Percentiles rank a stretch among this genome's conserved stretches.
phyloP scores from a whole-genome alignment of 2,888 invertebrate genomes.

The Sepiola atlantica region DNA sequence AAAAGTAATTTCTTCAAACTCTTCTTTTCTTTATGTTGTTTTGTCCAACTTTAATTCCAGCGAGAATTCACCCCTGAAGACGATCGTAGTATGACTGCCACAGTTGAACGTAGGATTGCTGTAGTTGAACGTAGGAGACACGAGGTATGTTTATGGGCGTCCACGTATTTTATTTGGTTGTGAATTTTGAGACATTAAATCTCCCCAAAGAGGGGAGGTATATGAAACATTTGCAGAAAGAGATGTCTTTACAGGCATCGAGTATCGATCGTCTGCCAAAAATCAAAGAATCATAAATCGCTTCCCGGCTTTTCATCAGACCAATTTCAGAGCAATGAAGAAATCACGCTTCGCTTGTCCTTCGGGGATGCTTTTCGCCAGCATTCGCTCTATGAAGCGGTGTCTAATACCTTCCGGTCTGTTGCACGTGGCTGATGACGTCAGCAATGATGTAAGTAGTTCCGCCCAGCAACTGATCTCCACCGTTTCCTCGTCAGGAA shows the following conservation, averaged over 20 bases:
- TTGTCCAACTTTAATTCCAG: too few species aligned
- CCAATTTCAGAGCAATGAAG: neutral
- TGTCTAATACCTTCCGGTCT: conserved; percentile 10
- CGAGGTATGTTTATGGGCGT: too few species aligned
- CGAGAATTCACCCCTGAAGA: too few species aligned
- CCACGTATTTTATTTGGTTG: too few species aligned
- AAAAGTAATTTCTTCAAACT: too few species aligned
- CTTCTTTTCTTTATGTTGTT: too few species aligned
- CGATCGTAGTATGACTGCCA: too few species aligned
- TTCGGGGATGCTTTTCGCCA: neutral
- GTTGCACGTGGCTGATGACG: neutral
- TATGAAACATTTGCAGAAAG: too few species aligned
- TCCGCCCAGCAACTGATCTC: conserved; percentile 4
- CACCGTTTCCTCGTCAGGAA: neutral
- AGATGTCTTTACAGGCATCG: neutral
- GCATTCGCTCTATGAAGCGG: neutral
- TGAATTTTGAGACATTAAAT: too few species aligned
- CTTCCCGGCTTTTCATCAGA: neutral
- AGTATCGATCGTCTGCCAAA: neutral
- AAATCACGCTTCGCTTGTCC: neutral
- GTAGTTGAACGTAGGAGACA: too few species aligned
- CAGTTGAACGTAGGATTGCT: too few species aligned
- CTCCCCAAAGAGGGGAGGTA: too few species aligned
- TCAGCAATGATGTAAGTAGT: neutral
- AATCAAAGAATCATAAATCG: neutral